A percentile compares a stretch with the other conserved stretches of the same genome.
Conservation (phyloP, 2,888 invertebrate species). For the Cephus runcator region DNA sequence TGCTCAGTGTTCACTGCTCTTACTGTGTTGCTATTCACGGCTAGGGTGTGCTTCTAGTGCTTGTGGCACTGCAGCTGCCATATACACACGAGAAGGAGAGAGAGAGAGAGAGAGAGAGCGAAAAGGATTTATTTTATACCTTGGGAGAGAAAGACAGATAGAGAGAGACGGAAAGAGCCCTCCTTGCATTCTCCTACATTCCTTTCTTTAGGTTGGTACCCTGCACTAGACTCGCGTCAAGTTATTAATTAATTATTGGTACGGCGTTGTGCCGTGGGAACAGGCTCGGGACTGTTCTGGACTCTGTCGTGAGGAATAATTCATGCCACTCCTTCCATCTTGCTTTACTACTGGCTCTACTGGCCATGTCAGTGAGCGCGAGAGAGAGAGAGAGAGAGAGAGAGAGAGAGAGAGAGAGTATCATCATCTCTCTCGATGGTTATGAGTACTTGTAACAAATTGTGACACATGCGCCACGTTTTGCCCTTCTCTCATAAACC, state of each 20-base stretch:
- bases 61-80: neutral
- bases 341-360: neutral
- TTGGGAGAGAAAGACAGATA: too few relatives aligned
- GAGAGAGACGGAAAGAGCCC: neutral
- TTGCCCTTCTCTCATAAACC: neutral
- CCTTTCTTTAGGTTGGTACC: neutral
- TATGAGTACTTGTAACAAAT: neutral
- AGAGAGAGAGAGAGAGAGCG: too few relatives aligned
- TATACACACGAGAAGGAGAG: neutral
- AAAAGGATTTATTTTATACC: too few relatives aligned
- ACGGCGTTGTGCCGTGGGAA: slow-evolving; percentile 52
- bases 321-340: slow-evolving; percentile 32
- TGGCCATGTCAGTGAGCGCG: neutral
- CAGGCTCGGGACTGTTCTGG: slow-evolving; percentile 38
- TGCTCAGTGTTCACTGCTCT: neutral
- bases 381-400: too few relatives aligned
- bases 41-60: neutral
- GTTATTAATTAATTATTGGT: slow-evolving; percentile 50
- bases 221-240: neutral
- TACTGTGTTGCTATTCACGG: neutral
- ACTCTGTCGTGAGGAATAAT: slow-evolving; percentile 43
- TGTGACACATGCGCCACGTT: neutral
- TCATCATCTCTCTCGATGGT: neutral
- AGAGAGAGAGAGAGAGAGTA: too few relatives aligned
- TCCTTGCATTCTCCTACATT: neutral